Conservation (phyloP, 2,113 vertebrate genomes). For the Prionailurus bengalensis region DNA sequence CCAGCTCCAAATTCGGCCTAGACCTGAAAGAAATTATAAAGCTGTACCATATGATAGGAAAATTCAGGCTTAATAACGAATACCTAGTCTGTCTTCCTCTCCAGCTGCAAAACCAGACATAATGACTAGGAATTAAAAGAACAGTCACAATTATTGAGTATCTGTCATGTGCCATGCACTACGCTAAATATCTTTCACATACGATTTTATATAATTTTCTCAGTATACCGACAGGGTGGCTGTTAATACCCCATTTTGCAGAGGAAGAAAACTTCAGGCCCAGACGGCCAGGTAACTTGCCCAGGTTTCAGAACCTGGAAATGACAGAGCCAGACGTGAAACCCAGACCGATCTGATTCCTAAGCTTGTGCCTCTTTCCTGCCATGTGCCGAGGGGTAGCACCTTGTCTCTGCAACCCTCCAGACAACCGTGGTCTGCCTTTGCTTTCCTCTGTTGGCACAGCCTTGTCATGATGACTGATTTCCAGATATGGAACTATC, state of each 20-base stretch:
- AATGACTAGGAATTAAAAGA: not conserved
- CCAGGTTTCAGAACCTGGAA: not conserved
- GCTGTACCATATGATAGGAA: not conserved
- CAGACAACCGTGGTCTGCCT: accelerated
- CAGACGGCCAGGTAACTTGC: not conserved
- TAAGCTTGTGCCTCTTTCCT: not conserved
- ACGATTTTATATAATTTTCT: not conserved
- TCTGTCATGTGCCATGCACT: not conserved
- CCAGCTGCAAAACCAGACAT: not conserved
- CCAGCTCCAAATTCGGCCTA: accelerated
- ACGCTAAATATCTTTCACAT: not conserved
- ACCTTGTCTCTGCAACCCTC: not conserved
- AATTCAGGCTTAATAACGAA: not conserved
- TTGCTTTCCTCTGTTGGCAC: not conserved
- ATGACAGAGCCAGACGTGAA: not conserved
- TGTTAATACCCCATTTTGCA: not conserved
- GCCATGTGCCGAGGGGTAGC: accelerated
- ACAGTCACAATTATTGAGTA: not conserved
- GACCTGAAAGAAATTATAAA: not conserved
- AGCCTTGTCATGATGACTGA: not conserved
- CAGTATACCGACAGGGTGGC: not conserved
- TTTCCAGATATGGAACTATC: not conserved
- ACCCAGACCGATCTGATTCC: not conserved
- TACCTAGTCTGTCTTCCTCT: not conserved
- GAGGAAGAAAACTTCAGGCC: not conserved